A percentile compares a stretch with the other conserved stretches of the same genome.
phyloP scores from a whole-genome alignment of 2,888 invertebrate species.

The Brenthis daphne region DNA sequence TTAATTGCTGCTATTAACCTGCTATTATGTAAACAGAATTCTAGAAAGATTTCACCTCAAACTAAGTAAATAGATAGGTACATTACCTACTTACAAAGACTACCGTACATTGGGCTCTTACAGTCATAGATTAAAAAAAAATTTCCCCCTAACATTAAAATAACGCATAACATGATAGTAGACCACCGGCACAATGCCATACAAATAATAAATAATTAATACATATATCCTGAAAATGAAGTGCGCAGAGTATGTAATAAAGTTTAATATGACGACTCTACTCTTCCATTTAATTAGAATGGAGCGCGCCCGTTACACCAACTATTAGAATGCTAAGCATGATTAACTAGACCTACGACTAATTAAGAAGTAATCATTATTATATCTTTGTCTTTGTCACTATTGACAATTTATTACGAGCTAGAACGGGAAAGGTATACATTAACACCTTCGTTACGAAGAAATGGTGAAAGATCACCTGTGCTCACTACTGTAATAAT shows the following conservation, averaged over 20 bases:
- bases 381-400: conserved; percentile 55
- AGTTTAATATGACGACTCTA: conserved; percentile 56
- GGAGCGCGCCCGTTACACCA: conserved; percentile 55
- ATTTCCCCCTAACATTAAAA: conserved; percentile 3
- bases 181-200: conserved; percentile 48
- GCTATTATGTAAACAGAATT: too few species aligned
- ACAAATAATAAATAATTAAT: conserved; percentile 49
- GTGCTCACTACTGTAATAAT: conserved; percentile 81
- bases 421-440: conserved; percentile 66
- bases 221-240: conserved; percentile 42
- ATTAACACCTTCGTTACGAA: conserved; percentile 68
- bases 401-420: conserved; percentile 41
- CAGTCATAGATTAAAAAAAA: conserved; percentile 23
- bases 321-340: conserved; percentile 72
- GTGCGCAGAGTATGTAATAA: conserved; percentile 48
- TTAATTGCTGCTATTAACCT: too few species aligned
- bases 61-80: background rate
- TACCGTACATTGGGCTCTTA: conserved; percentile 3
- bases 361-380: conserved; percentile 62
- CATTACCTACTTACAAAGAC: background rate
- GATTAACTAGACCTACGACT: conserved; percentile 66
- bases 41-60: too few species aligned
- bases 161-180: conserved; percentile 5
- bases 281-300: conserved; percentile 64
- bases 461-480: conserved; percentile 81